phyloP scores from a whole-genome alignment of 2,113 vertebrate genomes.

The Paracyprichromis sp. region DNA sequence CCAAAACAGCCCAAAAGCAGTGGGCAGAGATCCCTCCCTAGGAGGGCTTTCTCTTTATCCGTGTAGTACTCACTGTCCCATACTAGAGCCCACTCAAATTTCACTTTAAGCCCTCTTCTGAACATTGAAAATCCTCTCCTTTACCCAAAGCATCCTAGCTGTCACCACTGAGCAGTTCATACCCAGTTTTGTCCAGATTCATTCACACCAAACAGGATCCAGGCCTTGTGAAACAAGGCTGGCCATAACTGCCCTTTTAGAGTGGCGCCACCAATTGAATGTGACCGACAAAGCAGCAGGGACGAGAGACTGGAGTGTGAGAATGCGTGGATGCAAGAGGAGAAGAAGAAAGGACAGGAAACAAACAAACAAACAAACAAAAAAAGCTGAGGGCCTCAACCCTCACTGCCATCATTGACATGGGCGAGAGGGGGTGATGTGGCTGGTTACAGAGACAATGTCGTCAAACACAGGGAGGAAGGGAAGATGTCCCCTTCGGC shows the following conservation, averaged over 20 bases:
- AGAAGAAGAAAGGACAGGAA: neutral
- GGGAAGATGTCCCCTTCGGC: neutral
- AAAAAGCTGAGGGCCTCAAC: neutral
- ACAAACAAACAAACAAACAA: neutral
- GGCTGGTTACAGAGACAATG: conserved; percentile 21
- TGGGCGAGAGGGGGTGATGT: neutral
- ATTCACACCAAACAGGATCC: conserved; percentile 42
- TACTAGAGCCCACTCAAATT: neutral
- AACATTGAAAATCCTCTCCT: neutral
- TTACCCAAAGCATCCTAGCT: neutral
- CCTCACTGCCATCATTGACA: conserved; percentile 21
- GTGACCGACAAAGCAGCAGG: conserved; percentile 61
- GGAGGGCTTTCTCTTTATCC: neutral
- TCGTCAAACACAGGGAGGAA: neutral
- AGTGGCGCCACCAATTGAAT: conserved; percentile 54
- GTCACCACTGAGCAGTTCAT: neutral
- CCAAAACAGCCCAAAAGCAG: neutral
- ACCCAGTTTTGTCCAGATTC: conserved; percentile 11
- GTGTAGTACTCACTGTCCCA: neutral
- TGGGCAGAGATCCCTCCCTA: neutral
- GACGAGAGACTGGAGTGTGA: conserved; percentile 5
- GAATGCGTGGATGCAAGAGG: conserved; percentile 14
- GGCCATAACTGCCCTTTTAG: conserved; percentile 26
- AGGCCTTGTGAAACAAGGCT: conserved; percentile 65
- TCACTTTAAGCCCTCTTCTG: neutral